A percentile compares a stretch with the other conserved stretches of the same genome.
Conservation (phyloP, 2,797 vertebrate genomes). For the Yasuhikotakia modesta region DNA sequence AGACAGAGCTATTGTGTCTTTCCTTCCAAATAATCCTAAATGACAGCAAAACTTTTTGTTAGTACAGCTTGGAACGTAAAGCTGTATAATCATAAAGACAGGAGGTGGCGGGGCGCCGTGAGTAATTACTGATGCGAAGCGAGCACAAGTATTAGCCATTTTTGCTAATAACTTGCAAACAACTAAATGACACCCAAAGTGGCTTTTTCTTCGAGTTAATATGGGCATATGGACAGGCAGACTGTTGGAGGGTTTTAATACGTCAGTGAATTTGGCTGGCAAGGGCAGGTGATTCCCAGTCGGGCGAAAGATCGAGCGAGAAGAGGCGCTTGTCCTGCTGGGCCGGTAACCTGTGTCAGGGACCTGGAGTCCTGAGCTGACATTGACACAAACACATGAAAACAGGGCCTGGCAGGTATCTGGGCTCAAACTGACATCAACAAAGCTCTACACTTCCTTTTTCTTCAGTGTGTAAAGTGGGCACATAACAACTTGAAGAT, state of each 20-base stretch:
- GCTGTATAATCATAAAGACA: conserved; percentile 43
- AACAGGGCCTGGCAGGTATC: conserved; percentile 42
- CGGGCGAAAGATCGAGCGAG: conserved; percentile 52
- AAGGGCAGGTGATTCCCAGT: conserved; percentile 65
- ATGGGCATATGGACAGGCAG: conserved; percentile 66
- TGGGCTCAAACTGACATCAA: conserved; percentile 51
- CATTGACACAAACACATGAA: conserved; percentile 46
- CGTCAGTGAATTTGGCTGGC: conserved; percentile 63
- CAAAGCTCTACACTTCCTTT: conserved; percentile 54
- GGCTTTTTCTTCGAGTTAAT: conserved; percentile 46
- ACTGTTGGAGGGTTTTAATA: conserved; percentile 59
- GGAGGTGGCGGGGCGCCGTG: conserved; percentile 18
- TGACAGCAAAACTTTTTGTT: conserved; percentile 49
- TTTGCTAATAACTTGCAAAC: conserved; percentile 8
- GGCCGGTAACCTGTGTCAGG: conserved; percentile 58
- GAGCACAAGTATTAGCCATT: conserved; percentile 1
- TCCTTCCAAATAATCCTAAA: conserved; percentile 46
- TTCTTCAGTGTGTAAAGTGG: conserved; percentile 50
- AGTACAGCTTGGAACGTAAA: conserved; percentile 39
- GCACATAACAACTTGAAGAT: conserved; percentile 40
- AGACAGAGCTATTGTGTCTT: background rate
- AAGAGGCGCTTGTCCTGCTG: conserved; percentile 51
- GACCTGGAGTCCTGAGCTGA: conserved; percentile 52
- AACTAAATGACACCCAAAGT: conserved; percentile 39
- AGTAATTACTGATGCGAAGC: background rate